Evolutionary conservation across 2,888 invertebrate genomes (phyloP).

Genomic region (Euproctis similis): DNA sequence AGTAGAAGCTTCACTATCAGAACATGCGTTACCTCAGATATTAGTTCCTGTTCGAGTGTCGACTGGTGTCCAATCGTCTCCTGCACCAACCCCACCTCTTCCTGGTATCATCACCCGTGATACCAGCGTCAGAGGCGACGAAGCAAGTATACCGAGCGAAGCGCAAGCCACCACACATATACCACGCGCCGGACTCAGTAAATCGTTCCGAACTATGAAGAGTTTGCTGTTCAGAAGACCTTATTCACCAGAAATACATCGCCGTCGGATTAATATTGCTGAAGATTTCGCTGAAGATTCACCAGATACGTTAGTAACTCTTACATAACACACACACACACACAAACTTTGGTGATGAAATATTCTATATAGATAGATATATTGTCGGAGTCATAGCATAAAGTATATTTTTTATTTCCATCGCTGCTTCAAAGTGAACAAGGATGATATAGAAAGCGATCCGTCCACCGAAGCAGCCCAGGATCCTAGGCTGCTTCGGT

Average conservation of each 20-base stretch:
- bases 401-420: too few species aligned
- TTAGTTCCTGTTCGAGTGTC: constrained; percentile 16
- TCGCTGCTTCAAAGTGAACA: too few species aligned
- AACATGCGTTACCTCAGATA: constrained; percentile 8
- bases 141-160: constrained; percentile 18
- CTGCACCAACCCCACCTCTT: constrained; percentile 3
- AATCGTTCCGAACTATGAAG: constrained; percentile 46
- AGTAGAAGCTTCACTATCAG: constrained; percentile 28
- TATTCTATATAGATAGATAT: too few species aligned
- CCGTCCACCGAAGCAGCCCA: too few species aligned
- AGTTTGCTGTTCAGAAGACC: constrained; percentile 33
- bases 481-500: too few species aligned
- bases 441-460: too few species aligned
- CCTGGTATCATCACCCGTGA: constrained; percentile 1
- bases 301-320: constrained; percentile 39
- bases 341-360: too few species aligned
- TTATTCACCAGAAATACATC: constrained; percentile 22
- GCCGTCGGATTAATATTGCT: constrained; percentile 23
- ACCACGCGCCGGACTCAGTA: constrained; percentile 45
- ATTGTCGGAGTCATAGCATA: too few species aligned
- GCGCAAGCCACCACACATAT: constrained; percentile 26
- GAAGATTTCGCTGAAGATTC: constrained; percentile 35
- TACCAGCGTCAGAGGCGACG: constrained; percentile 24
- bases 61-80: constrained; percentile 15
- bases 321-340: too few species aligned